Conservation (phyloP, 1,140 invertebrate species). For the Calosoma granatense region DNA sequence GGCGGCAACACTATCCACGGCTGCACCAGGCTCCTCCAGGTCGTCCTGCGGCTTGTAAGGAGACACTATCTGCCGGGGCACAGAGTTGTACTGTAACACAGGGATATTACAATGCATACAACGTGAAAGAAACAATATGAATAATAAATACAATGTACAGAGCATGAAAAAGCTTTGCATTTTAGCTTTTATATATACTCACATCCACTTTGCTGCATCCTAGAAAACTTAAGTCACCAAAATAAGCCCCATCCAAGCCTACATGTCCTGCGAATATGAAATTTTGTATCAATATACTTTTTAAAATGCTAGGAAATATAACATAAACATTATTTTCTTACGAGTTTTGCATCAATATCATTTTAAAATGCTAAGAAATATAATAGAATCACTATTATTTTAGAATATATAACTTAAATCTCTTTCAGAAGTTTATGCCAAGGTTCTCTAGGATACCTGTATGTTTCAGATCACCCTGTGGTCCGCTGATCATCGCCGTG, state of each 20-base stretch:
- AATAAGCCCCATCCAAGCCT: constrained; percentile 91
- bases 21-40: constrained; percentile 45
- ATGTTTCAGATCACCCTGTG: constrained; percentile 94
- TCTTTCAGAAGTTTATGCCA: no score
- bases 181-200: constrained; percentile 18
- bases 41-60: constrained; percentile 82
- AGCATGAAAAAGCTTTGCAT: neutral
- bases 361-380: no score
- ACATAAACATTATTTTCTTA: neutral
- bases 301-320: neutral
- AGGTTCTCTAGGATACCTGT: constrained; percentile 52
- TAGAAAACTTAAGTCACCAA: constrained; percentile 87
- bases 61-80: constrained; percentile 76
- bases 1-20: constrained; percentile 37
- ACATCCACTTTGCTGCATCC: constrained; percentile 44
- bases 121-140: no score
- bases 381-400: no score
- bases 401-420: no score
- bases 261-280: constrained; percentile 57
- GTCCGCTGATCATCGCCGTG: constrained; percentile 91
- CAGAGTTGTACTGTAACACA: constrained; percentile 56
- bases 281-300: neutral
- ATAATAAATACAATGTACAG: constrained; percentile 15
- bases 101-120: neutral
- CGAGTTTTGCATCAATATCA: no score